These are phyloP conservation scores for Ephydatia muelleri DNA, from an alignment of 37 sponge, comb jelly and placozoan genomes.

Conservation along the genomic window DNA sequence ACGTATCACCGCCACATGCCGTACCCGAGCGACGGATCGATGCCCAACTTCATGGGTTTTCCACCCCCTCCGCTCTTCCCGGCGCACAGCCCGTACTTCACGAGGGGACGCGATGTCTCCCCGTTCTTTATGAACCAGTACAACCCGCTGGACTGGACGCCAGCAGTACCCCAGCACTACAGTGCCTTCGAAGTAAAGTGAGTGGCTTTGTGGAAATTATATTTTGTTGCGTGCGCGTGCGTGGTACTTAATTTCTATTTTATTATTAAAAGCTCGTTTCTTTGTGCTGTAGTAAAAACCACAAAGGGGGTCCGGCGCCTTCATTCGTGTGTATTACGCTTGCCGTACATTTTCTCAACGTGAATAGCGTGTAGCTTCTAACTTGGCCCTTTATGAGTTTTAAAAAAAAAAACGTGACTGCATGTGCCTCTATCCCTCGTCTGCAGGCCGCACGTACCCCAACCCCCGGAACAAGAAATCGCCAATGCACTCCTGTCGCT, in stretches of 20 bases:
- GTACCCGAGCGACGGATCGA: conserved; percentile 22
- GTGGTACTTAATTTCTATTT: neutral
- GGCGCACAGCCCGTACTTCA: conserved; percentile 31
- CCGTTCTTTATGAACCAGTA: conserved; percentile 55
- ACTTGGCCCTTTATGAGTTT: too few species aligned
- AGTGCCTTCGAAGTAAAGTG: neutral
- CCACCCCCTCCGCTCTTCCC: conserved; percentile 48
- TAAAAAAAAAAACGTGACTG: neutral
- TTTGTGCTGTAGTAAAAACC: neutral
- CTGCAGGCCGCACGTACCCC: conserved; percentile 43
- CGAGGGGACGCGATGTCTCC: conserved; percentile 17
- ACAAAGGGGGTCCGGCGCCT: neutral
- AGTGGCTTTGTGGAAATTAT: neutral
- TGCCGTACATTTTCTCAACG: neutral
- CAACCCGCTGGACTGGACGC: neutral
- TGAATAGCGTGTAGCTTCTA: neutral
- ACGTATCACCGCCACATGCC: conserved; percentile 35
- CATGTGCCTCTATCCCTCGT: neutral
- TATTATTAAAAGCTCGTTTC: neutral
- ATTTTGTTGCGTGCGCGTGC: neutral
- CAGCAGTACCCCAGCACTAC: neutral
- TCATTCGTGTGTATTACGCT: neutral
- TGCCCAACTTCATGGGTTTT: conserved; percentile 52
- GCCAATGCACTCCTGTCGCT: conserved; percentile 59
- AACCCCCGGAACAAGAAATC: conserved; percentile 35